Evolutionary conservation across 2,797 vertebrate genomes (phyloP).

Genomic region (Coreius guichenoti): DNA sequence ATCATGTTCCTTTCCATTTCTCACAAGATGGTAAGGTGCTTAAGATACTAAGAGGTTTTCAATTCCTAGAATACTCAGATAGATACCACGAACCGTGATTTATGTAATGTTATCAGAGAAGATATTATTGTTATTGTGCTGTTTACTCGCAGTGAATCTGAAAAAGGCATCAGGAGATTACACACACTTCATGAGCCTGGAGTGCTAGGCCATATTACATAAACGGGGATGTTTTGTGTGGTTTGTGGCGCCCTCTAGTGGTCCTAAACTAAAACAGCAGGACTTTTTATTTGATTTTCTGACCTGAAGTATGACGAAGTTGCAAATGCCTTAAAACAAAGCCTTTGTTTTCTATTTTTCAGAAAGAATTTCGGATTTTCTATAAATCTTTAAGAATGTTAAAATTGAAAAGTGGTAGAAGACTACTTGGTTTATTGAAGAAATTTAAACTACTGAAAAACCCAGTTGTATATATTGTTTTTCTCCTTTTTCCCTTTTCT

Average conservation of each 20-base stretch:
- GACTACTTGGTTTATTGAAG: too few species aligned
- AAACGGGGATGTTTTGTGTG: background rate
- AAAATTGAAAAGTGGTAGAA: too few species aligned
- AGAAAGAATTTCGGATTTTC: too few species aligned
- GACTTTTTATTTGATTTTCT: background rate
- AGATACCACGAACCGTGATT: background rate
- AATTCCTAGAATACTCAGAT: background rate
- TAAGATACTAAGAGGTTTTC: background rate
- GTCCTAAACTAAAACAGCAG: background rate
- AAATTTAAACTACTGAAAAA: too few species aligned
- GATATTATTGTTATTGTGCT: background rate
- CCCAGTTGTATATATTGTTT: too few species aligned
- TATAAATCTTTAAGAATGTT: too few species aligned
- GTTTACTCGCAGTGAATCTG: conserved; percentile 22
- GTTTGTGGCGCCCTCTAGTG: conserved; percentile 8
- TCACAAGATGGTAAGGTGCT: background rate
- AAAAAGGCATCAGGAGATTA: conserved; percentile 14
- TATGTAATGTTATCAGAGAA: background rate
- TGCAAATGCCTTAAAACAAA: too few species aligned
- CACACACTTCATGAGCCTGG: background rate
- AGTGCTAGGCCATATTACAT: background rate
- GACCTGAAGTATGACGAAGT: background rate
- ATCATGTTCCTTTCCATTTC: background rate
- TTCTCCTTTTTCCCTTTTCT: too few species aligned
- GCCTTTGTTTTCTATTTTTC: too few species aligned